Evolutionary conservation across 2,113 vertebrate species (phyloP), one percentile per base, ranked within the genome.

Genomic region (Gracilinanus agilis): DNA sequence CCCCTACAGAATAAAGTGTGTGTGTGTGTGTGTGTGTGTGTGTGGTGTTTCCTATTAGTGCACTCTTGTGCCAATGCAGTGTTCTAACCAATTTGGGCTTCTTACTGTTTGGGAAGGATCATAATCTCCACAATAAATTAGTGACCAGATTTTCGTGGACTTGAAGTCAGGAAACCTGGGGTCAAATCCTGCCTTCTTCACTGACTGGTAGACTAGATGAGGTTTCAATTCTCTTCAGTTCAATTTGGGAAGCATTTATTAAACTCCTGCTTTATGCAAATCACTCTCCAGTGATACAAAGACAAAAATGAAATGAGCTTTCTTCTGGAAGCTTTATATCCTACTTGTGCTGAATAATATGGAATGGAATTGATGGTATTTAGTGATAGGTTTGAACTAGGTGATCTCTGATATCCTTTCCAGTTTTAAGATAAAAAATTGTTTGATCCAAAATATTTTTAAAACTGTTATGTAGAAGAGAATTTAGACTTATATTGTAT

Each of bases 391-490:
- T 11, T n/a, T 75, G 61, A 19, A 75, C 34, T 75, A 75, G 61
- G 3, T 75, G 61, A 75, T n/a, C 61, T 75, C 34, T 75, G 19
- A 75, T 1, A 25, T 75, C 34, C 13, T 75, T 75, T n/a, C 29
- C 34, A 83, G n/a, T 83, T 83, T 83, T 40, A 83, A 83, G 40
- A 83, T 83, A 40, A 23, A 21, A 34, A 67, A 40, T 29, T n/a
- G 5, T 75, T 34, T 94, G 29, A 92, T 95, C 90, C 90, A 90
- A 96, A 94, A n/a, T 90, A 24, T 75, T 88, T 88, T 54, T 93
- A 88, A 34, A 53, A 44, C 44, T 93, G 44, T 89, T 55, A 61
- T 56, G 3, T 53, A 88, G 54, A 58, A 94, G 5, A 92, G 93
- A 96, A 96, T 11, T 44, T 61, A 56, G 40, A 93, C 23, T 89